Base-by-base conservation (phyloP, 92 coral and sea anemone genomes). In the Phenganax stokvisi region DNA sequence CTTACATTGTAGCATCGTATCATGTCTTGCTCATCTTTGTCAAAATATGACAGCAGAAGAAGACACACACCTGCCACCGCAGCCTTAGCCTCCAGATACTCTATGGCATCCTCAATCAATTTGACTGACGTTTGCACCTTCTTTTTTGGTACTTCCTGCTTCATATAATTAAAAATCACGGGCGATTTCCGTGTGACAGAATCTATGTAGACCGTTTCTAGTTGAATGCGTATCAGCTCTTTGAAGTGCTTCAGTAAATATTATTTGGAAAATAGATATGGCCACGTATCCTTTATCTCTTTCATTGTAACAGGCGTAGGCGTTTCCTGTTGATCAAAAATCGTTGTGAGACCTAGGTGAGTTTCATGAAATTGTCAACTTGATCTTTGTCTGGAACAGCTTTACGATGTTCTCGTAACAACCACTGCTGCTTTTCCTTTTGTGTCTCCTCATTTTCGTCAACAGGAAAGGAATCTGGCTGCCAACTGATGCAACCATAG, bases 161-260 rank as follows among this genome's bases (percentile, higher is more conserved):
- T 74, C 27, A 74, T 53, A 28, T 74, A 74, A 74, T 74, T 62
- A 54, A 54, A 74, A 74, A 74, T 74, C 37, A 72, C 77, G 12
- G 20, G 25, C 15, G 65, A 51, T 47, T 74, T 74, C 47, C 57
- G 79, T 10, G 54, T 47, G 15, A 74, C 64, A 74, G 79, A 53
- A 53, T 74, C 62, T 44, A 52, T 12, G 25, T 44, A 72, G 28
- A 72, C 58, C 17, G 28, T 25, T 15, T 72, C n/a, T 3, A 72
- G 77, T 16, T 72, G 57, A 72, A 72, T 44, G 27, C 57, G 58
- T 20, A 72, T 72, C 9, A 72, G 56, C 52, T 72, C 77, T 57
- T 72, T n/a, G 52, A 72, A 72, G 54, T 72, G 77, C 77, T 10
- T 56, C 56, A 72, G 77, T 52, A 72, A 47, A n/a, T 72, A 72